Conservation (phyloP, 1,140 invertebrate species). For the Drosophila albomicans region DNA sequence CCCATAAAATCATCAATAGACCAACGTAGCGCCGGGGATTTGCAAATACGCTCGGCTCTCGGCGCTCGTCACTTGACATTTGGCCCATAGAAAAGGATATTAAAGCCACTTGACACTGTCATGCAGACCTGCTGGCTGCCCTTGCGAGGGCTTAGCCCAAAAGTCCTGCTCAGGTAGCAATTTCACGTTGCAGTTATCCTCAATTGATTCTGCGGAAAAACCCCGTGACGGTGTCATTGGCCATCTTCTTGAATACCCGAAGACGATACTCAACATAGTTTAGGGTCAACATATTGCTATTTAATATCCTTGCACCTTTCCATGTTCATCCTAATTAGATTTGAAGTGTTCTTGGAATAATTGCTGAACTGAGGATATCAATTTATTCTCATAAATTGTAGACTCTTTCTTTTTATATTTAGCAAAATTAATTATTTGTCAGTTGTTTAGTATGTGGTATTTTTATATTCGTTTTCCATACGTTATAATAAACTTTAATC, state of each 20-base stretch:
- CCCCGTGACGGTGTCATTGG: conserved; percentile 42
- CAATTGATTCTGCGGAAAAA: conserved; percentile 46
- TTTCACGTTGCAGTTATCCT: background rate
- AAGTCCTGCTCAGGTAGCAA: background rate
- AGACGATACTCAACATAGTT: background rate
- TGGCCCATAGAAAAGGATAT: conserved; percentile 21
- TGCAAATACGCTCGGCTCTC: background rate
- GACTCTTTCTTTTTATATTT: too few relatives aligned
- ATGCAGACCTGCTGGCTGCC: background rate
- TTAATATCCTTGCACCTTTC: conserved; percentile 28
- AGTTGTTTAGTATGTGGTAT: too few relatives aligned
- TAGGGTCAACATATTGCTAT: conserved; percentile 4
- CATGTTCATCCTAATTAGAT: conserved; percentile 43
- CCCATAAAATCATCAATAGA: conserved; percentile 80
- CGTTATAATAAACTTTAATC: too few relatives aligned
- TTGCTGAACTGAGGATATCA: background rate
- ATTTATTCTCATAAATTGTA: background rate
- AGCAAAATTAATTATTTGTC: too few relatives aligned
- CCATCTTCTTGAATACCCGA: background rate
- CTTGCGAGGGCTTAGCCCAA: conserved; percentile 18
- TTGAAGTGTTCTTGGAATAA: conserved; percentile 50
- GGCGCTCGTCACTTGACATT: conserved; percentile 19
- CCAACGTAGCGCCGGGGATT: conserved; percentile 11
- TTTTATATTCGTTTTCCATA: too few relatives aligned
- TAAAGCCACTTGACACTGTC: conserved; percentile 51